These are phyloP conservation scores for Masnerella sp. DNA, from an alignment of 2,888 invertebrate species.

Conservation along the genomic window DNA sequence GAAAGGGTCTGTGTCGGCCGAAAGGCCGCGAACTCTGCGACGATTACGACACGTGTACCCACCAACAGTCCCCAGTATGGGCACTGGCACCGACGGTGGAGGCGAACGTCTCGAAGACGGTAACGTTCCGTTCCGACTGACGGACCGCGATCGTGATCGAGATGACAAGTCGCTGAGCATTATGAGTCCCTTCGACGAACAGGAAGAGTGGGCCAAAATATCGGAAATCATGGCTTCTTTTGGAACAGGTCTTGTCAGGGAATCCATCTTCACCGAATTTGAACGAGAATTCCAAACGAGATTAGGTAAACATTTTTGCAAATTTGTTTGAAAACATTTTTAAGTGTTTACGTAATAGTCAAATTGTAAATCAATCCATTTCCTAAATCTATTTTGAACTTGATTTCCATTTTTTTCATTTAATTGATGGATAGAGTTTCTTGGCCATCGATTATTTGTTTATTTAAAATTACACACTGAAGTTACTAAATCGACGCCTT, in stretches of 20 bases:
- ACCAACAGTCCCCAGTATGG: slow-evolving; percentile 73
- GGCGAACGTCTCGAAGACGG: slow-evolving; percentile 74
- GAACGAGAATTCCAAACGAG: slow-evolving; percentile 88
- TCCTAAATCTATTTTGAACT: too few relatives aligned
- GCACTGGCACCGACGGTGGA: slow-evolving; percentile 77
- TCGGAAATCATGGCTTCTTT: slow-evolving; percentile 97
- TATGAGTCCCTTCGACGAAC: slow-evolving; percentile 94
- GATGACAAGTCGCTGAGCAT: slow-evolving; percentile 80
- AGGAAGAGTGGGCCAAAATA: slow-evolving; percentile 97
- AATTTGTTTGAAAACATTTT: background rate
- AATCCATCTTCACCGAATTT: slow-evolving; percentile 87
- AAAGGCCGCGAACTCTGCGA: slow-evolving; percentile 86
- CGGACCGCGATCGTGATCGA: slow-evolving; percentile 75
- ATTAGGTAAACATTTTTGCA: slow-evolving; percentile 79
- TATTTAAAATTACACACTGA: too few relatives aligned
- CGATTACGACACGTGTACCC: slow-evolving; percentile 87
- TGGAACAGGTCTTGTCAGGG: slow-evolving; percentile 88
- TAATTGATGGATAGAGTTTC: too few relatives aligned
- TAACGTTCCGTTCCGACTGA: slow-evolving; percentile 70
- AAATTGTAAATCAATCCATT: background rate
- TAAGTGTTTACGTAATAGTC: background rate
- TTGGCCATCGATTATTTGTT: too few relatives aligned
- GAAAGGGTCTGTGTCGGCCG: slow-evolving; percentile 87
- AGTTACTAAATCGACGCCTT: too few relatives aligned
- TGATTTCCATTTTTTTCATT: too few relatives aligned